Evolutionary conservation across 1,140 invertebrate genomes (phyloP).

Genomic region (Lucilia cuprina): DNA sequence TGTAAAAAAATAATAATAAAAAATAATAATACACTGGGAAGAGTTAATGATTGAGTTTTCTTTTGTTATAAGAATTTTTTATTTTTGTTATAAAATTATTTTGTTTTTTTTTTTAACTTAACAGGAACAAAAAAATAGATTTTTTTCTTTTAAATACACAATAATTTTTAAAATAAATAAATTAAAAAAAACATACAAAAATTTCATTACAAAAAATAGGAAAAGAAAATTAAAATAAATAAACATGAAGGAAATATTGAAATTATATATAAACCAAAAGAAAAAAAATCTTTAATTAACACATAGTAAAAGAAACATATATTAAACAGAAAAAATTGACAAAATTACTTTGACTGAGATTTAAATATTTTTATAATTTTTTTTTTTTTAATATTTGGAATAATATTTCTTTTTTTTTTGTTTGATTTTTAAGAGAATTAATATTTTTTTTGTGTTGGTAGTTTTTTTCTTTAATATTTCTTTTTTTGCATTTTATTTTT

Average conservation of each 20-base stretch:
- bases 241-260: background rate
- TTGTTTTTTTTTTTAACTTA: conserved; percentile 22
- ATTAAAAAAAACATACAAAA: conserved; percentile 25
- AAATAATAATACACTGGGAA: conserved; percentile 40
- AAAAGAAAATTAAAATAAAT: conserved; percentile 3
- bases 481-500: background rate
- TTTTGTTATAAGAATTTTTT: conserved; percentile 10
- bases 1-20: conserved; percentile 33
- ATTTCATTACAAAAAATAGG: background rate
- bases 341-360: background rate
- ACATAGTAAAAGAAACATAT: background rate
- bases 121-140: conserved; percentile 37
- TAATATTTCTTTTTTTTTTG: background rate
- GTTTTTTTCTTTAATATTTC: background rate
- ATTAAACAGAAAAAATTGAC: background rate
- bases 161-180: conserved; percentile 8
- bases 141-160: conserved; percentile 12
- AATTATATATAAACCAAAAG: background rate
- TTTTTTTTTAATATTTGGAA: background rate
- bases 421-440: background rate
- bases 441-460: background rate
- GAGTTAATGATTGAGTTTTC: conserved; percentile 7
- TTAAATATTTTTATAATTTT: background rate
- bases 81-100: background rate
- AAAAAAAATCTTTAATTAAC: background rate